Evolutionary conservation across 2,113 vertebrate genomes (phyloP), one percentile per base, ranked within the genome.

Genomic region (Eidolon helvum): DNA sequence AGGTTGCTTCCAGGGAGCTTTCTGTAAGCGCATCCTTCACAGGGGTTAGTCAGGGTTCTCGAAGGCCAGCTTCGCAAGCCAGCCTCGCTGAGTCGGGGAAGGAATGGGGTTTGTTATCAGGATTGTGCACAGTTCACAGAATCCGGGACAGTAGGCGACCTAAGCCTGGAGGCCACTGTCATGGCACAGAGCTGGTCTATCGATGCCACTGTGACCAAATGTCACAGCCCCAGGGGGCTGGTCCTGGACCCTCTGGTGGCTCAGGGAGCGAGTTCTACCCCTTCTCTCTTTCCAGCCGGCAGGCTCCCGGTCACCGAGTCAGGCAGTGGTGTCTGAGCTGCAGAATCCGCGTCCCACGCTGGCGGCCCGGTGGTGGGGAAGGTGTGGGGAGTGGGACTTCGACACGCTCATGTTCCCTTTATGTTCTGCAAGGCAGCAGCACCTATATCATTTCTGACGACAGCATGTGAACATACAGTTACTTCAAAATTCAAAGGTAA

Each of bases 191-290:
- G 35, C 0, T 1, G 16, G 9, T 33, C 35, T 59, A 24, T 28
- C 35, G 12, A 18, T 18, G 16, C 12, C 6, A 0, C 18, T 2
- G 63, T 53, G 19, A 45, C n/a, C 18, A 50, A 82, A 71, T 22
- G n/a, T 4, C 72, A 59, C 40, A 30, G 15, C 18, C 5, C 18
- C 3, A 6, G 7, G 22, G 9, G 4, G 0, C 24, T 7, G 6
- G 43, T 24, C 1, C 63, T 2, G 43, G 53, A 24, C 1, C 4
- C 4, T 11, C 30, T 4, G 22, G 57, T 50, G 22, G 10, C 10
- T 8, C n/a, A 2, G 4, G 22, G 22, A 30, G 5, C 26, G 2
- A 7, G 14, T 9, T 18, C n/a, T 12, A 2, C 35, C 0, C 6
- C 7, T 4, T 38, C 3, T 0, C 33, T 12, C 7, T 18, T 53